Evolutionary conservation across 2,113 vertebrate genomes (phyloP).

Genomic region (Epinephelus fuscoguttatus): DNA sequence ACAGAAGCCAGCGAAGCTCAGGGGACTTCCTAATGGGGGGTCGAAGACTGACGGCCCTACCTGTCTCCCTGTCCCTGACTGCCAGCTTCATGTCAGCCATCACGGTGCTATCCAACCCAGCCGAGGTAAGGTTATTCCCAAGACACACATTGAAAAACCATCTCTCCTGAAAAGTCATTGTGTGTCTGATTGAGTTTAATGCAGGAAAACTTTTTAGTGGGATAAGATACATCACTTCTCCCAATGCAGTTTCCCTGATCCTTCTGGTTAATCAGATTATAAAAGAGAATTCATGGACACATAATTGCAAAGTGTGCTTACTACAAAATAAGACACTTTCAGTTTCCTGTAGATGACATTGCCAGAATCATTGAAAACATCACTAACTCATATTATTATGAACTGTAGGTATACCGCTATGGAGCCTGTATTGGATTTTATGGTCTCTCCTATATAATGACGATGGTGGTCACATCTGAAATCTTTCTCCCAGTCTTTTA

Average conservation of each 20-base stretch:
- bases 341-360: neutral
- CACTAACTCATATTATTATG: neutral
- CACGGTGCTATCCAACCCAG: slow-evolving; percentile 91
- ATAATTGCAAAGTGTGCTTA: neutral
- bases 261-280: neutral
- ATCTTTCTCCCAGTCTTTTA: slow-evolving; percentile 96
- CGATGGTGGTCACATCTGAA: slow-evolving; percentile 89
- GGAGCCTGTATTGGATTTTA: slow-evolving; percentile 88
- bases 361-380: neutral
- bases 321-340: neutral
- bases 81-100: slow-evolving; percentile 99
- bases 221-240: neutral
- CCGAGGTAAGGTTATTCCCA: slow-evolving; percentile 79
- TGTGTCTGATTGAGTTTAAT: neutral
- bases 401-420: slow-evolving; percentile 86
- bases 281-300: neutral
- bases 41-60: slow-evolving; percentile 88
- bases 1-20: slow-evolving; percentile 83
- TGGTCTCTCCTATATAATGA: slow-evolving; percentile 85
- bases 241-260: neutral
- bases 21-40: slow-evolving; percentile 92
- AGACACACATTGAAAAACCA: neutral
- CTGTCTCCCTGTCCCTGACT: slow-evolving; percentile 92
- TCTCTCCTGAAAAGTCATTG: neutral
- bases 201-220: neutral